Evolutionary conservation across 2,797 vertebrate species (phyloP).

Genomic region (Enteromius paludinosus): DNA sequence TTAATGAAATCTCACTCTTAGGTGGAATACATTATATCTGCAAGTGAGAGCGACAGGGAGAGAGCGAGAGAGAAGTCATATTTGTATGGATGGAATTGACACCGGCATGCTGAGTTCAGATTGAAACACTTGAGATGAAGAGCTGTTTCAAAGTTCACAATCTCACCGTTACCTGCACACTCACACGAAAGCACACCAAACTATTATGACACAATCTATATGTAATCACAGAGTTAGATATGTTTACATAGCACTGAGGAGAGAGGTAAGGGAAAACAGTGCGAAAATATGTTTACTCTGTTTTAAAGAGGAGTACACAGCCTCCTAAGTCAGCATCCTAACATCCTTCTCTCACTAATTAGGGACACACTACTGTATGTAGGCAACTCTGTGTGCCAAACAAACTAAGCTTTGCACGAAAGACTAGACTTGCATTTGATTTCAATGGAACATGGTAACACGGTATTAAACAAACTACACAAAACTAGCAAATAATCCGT

Average conservation of each 20-base stretch:
- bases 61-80: conserved; percentile 36
- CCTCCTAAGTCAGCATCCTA: not conserved
- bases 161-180: conserved; percentile 1
- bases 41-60: not conserved
- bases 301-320: not conserved
- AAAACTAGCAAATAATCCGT: not conserved
- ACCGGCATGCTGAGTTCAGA: conserved; percentile 49
- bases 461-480: not conserved
- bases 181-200: conserved; percentile 14
- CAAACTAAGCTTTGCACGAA: not conserved
- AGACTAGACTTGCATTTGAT: not conserved
- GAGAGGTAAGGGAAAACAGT: not conserved
- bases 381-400: not conserved
- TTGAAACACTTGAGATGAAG: conserved; percentile 54
- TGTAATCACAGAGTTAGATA: not conserved
- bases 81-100: conserved; percentile 33
- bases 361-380: not conserved
- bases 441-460: not conserved
- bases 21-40: not conserved
- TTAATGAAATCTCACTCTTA: conserved; percentile 12
- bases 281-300: not conserved
- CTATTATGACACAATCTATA: conserved; percentile 7
- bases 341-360: not conserved
- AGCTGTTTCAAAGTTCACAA: conserved; percentile 52
- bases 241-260: not conserved